phyloP scores from a whole-genome alignment of 2,888 invertebrate species.

The Nemurella pictetii region DNA sequence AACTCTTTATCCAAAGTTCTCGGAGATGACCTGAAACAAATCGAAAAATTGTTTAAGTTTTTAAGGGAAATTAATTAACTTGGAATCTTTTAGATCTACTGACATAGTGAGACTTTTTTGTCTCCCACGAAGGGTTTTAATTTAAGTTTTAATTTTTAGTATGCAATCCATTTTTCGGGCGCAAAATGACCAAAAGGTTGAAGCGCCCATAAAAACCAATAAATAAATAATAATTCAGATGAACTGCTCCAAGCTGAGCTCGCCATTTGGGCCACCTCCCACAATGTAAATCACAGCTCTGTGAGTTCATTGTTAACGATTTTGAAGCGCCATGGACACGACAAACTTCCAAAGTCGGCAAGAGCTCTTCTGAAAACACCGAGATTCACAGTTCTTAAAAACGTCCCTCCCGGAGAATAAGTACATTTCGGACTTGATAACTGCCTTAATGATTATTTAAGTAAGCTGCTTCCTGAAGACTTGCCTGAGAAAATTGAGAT shows the following conservation, averaged over 20 bases:
- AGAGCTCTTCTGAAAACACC: constrained; percentile 27
- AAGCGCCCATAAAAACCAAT: too few species aligned
- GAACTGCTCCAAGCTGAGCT: constrained; percentile 6
- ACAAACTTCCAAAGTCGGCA: background rate
- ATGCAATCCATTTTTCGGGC: too few species aligned
- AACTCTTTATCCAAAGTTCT: too few species aligned
- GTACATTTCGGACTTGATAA: constrained; percentile 26
- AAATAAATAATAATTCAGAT: too few species aligned
- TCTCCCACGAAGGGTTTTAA: too few species aligned
- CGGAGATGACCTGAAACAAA: too few species aligned
- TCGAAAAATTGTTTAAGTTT: too few species aligned
- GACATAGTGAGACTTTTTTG: too few species aligned
- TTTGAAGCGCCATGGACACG: constrained; percentile 9
- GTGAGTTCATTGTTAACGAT: background rate
- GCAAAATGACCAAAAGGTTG: too few species aligned
- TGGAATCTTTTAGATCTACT: too few species aligned
- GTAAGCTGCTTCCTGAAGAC: background rate
- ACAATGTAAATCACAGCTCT: constrained; percentile 20
- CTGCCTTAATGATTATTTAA: background rate
- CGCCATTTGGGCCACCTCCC: constrained; percentile 1
- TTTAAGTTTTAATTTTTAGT: too few species aligned
- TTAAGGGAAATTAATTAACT: too few species aligned
- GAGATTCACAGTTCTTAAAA: background rate
- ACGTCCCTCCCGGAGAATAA: background rate
- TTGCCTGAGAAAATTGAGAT: background rate